Evolutionary conservation across 2,113 vertebrate species (phyloP).

Genomic region (Anoplopoma fimbria): DNA sequence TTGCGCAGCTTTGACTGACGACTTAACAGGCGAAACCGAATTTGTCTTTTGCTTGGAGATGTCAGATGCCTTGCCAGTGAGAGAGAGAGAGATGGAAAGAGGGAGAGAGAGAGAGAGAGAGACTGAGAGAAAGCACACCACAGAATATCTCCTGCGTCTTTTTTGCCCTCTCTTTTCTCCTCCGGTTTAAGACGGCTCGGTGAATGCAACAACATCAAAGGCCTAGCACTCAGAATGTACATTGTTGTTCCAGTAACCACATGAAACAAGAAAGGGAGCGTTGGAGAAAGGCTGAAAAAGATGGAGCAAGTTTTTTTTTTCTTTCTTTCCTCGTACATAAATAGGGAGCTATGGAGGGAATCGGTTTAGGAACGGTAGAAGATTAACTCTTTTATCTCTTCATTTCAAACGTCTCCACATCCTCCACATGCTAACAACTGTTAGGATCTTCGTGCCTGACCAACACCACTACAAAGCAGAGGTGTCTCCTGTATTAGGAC

Average conservation of each 20-base stretch:
- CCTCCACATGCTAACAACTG: slow-evolving; percentile 56
- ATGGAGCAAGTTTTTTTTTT: slow-evolving; percentile 64
- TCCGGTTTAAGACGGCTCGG: slow-evolving; percentile 83
- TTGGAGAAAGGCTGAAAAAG: slow-evolving; percentile 64
- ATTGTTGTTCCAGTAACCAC: slow-evolving; percentile 85
- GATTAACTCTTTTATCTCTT: slow-evolving; percentile 80
- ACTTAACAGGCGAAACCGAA: slow-evolving; percentile 82
- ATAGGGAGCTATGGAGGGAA: slow-evolving; percentile 71
- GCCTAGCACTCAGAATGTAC: slow-evolving; percentile 78
- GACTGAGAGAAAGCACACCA: slow-evolving; percentile 70
- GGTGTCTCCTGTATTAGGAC: slow-evolving; percentile 50
- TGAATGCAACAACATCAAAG: slow-evolving; percentile 84
- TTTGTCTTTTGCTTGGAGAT: slow-evolving; percentile 79
- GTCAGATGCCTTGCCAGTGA: slow-evolving; percentile 83
- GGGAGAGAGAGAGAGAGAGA: slow-evolving; percentile 20
- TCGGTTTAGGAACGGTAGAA: slow-evolving; percentile 70
- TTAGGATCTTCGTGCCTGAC: slow-evolving; percentile 63
- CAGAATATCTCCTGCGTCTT: slow-evolving; percentile 80
- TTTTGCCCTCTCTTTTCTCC: slow-evolving; percentile 75
- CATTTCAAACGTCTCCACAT: slow-evolving; percentile 79
- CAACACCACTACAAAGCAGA: slow-evolving; percentile 47
- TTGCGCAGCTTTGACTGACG: slow-evolving; percentile 79
- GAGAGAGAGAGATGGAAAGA: slow-evolving; percentile 62
- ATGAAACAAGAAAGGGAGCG: slow-evolving; percentile 75
- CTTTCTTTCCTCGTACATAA: slow-evolving; percentile 67